Percentiles rank a stretch among this genome's conserved stretches.
phyloP scores from a whole-genome alignment of 2,113 vertebrate species.

The Mobula hypostoma region DNA sequence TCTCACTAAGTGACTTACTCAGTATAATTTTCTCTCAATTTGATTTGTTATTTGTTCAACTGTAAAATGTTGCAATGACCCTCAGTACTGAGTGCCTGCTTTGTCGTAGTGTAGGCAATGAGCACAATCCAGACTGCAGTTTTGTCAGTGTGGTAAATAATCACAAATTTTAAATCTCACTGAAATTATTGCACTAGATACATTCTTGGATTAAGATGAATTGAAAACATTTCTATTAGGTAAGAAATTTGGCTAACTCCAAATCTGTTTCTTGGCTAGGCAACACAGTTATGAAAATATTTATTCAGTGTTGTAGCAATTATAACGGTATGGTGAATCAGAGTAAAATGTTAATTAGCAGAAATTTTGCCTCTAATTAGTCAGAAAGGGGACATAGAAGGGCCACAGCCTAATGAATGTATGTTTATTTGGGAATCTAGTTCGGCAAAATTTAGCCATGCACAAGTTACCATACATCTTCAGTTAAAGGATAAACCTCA shows the following conservation, averaged over 20 bases:
- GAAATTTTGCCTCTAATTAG: neutral
- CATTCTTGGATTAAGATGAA: neutral
- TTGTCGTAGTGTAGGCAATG: neutral
- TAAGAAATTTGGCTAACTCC: neutral
- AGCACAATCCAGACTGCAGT: neutral
- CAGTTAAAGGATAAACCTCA: too few relatives aligned
- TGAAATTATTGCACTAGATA: too few relatives aligned
- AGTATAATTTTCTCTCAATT: neutral
- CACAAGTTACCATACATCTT: too few relatives aligned
- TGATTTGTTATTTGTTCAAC: neutral
- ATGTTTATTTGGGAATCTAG: too few relatives aligned
- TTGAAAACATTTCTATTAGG: neutral
- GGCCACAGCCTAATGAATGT: too few relatives aligned
- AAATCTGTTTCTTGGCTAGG: neutral
- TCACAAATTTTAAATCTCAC: neutral
- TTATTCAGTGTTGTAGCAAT: neutral
- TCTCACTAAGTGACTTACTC: neutral
- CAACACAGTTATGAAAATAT: neutral
- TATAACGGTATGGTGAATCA: neutral
- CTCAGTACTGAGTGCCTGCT: neutral
- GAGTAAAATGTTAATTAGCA: too few relatives aligned
- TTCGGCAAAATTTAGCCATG: too few relatives aligned
- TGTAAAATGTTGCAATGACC: neutral
- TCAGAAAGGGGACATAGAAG: too few relatives aligned
- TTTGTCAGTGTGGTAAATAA: neutral